phyloP scores from a whole-genome alignment of 2,888 invertebrate species.

The Aleiodes testaceus region DNA sequence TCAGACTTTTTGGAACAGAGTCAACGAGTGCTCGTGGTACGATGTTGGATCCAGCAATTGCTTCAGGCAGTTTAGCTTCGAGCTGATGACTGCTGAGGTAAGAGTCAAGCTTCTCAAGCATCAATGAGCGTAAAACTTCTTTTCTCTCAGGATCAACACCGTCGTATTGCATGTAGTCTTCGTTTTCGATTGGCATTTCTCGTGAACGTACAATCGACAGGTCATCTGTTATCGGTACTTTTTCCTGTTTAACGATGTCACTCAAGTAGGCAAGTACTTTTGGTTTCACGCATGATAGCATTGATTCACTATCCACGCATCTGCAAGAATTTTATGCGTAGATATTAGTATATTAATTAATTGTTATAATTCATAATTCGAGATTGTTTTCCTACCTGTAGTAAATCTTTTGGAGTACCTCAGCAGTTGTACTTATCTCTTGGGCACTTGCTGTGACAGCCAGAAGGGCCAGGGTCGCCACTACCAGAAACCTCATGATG shows the following conservation, averaged over 20 bases:
- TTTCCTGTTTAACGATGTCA: slow-evolving; percentile 79
- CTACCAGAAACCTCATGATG: slow-evolving; percentile 64
- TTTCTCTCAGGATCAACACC: slow-evolving; percentile 64
- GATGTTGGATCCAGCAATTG: slow-evolving; percentile 70
- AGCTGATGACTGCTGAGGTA: slow-evolving; percentile 86
- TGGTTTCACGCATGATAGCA: slow-evolving; percentile 81
- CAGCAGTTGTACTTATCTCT: slow-evolving; percentile 63
- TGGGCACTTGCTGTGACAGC: slow-evolving; percentile 58
- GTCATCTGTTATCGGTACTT: slow-evolving; percentile 85
- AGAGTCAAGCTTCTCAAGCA: slow-evolving; percentile 83
- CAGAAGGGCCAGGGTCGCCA: slow-evolving; percentile 60
- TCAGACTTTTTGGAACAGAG: slow-evolving; percentile 80
- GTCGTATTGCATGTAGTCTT: slow-evolving; percentile 65
- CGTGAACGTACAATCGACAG: slow-evolving; percentile 81
- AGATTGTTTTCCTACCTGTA: slow-evolving; percentile 60
- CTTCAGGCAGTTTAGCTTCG: slow-evolving; percentile 83
- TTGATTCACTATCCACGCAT: slow-evolving; percentile 66
- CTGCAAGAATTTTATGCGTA: slow-evolving; percentile 51
- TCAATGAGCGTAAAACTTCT: slow-evolving; percentile 71
- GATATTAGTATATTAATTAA: slow-evolving; percentile 3
- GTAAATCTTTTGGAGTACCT: slow-evolving; percentile 66
- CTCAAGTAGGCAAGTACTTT: slow-evolving; percentile 85
- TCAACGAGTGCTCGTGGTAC: slow-evolving; percentile 80
- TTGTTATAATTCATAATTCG: neutral
- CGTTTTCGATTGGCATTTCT: slow-evolving; percentile 70